These are phyloP conservation scores for Tetraneura akinire DNA, from an alignment of 1,140 invertebrate species.

Conservation along the genomic window DNA sequence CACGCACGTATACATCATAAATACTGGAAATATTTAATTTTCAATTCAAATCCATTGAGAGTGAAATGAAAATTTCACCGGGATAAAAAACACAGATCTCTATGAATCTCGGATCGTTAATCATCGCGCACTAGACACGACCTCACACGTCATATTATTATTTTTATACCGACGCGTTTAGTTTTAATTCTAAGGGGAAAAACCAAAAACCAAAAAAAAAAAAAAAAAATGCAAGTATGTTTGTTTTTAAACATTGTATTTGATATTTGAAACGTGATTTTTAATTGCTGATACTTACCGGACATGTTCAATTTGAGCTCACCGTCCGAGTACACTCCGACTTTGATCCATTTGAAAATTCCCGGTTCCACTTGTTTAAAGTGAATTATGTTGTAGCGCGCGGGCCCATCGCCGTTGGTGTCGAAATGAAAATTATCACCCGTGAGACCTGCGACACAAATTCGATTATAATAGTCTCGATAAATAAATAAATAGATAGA, in stretches of 20 bases:
- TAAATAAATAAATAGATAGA: neutral
- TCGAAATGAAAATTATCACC: slow-evolving; percentile 90
- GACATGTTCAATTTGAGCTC: slow-evolving; percentile 77
- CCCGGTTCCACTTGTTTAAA: slow-evolving; percentile 80
- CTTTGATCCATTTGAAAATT: slow-evolving; percentile 80
- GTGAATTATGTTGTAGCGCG: slow-evolving; percentile 92
- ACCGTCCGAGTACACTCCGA: slow-evolving; percentile 76
- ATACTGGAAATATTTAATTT: slow-evolving; percentile 16
- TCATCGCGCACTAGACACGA: no score
- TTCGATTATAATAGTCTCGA: no score
- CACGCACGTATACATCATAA: neutral
- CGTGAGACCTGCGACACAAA: slow-evolving; percentile 56
- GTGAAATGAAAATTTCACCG: neutral
- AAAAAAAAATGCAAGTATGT: neutral
- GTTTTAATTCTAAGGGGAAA: no score
- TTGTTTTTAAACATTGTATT: no score
- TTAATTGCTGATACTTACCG: slow-evolving; percentile 66
- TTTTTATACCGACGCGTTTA: no score
- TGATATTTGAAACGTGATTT: no score
- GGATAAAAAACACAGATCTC: neutral
- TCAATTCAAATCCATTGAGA: neutral
- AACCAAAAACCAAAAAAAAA: no score
- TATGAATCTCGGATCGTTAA: no score
- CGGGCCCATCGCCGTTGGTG: slow-evolving; percentile 85
- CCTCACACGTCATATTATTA: no score